A percentile compares a stretch with the other conserved stretches of the same genome.
These are phyloP conservation scores for Lysandra coridon DNA, from an alignment of 2,888 invertebrate genomes.

Conservation along the genomic window DNA sequence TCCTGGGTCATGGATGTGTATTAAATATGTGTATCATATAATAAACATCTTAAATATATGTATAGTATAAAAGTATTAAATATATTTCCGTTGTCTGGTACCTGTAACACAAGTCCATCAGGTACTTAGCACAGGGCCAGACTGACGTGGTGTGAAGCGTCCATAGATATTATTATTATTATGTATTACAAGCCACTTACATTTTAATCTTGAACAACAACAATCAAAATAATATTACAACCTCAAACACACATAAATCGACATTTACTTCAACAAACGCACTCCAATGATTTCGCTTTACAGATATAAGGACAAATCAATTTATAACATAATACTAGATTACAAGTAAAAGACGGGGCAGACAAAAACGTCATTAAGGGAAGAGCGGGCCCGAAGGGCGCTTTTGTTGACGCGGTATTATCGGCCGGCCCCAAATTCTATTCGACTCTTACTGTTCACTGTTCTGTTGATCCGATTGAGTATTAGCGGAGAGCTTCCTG, in stretches of 20 bases:
- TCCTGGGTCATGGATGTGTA: too few relatives aligned
- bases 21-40: too few relatives aligned
- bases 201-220: background rate
- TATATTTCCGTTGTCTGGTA: too few relatives aligned
- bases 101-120: too few relatives aligned
- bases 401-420: constrained; percentile 47
- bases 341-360: constrained; percentile 42
- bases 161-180: too few relatives aligned
- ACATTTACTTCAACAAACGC: background rate
- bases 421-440: constrained; percentile 44
- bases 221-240: background rate
- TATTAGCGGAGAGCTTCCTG: constrained; percentile 9
- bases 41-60: too few relatives aligned
- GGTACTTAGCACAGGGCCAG: too few relatives aligned
- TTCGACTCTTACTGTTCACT: constrained; percentile 37
- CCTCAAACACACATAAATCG: background rate
- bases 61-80: too few relatives aligned
- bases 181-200: background rate
- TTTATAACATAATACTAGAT: constrained; percentile 47
- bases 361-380: constrained; percentile 51
- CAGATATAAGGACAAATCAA: constrained; percentile 39
- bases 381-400: constrained; percentile 45
- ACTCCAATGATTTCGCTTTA: background rate
- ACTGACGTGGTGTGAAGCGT: too few relatives aligned
- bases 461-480: constrained; percentile 20